phyloP scores from a whole-genome alignment of 2,113 vertebrate species.

The Colaptes auratus region DNA sequence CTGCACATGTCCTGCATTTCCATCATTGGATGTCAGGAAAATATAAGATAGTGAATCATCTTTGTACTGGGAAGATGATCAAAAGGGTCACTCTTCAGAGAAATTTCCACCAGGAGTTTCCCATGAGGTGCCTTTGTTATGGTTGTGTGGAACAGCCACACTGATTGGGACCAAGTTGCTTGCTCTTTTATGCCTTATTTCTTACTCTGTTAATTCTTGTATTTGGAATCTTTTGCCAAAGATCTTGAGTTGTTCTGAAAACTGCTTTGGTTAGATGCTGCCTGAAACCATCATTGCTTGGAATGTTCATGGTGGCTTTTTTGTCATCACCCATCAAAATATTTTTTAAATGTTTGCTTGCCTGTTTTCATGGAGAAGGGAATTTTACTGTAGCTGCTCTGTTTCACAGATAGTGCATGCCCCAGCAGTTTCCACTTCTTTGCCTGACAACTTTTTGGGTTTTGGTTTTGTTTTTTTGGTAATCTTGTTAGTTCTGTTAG shows the following conservation, averaged over 20 bases:
- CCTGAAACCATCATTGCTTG: neutral
- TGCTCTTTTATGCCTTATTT: neutral
- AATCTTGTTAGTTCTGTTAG: constrained; percentile 2
- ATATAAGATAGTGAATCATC: neutral
- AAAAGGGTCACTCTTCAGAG: neutral
- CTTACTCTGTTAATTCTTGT: neutral
- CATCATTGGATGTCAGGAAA: neutral
- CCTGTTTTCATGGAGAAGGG: neutral
- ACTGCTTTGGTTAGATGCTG: neutral
- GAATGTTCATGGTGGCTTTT: neutral
- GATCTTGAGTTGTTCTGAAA: neutral
- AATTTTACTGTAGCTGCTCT: neutral
- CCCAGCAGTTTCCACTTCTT: neutral
- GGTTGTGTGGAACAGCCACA: fast-evolving
- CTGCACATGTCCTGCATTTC: neutral
- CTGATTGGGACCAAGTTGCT: neutral
- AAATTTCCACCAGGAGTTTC: neutral
- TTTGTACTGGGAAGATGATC: neutral
- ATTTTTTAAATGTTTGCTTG: neutral
- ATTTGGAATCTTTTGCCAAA: neutral
- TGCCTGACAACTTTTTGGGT: neutral
- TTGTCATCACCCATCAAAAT: neutral
- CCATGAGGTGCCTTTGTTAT: neutral
- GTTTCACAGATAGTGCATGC: neutral
- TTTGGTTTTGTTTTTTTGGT: neutral